Base-by-base conservation (phyloP, 2,888 invertebrate species). In the Drosophila putrida region DNA sequence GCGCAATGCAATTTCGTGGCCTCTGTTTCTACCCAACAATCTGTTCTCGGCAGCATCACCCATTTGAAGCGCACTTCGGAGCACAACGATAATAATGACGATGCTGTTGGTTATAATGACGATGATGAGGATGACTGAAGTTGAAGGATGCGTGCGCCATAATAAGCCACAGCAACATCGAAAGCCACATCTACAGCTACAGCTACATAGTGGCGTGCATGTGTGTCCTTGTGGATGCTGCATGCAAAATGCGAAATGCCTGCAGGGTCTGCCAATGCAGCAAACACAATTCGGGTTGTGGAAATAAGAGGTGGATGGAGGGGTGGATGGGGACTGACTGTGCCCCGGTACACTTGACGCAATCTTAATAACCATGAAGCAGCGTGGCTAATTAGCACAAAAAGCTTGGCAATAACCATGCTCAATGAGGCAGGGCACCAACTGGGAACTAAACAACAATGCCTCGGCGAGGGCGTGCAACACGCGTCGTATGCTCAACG, bases 291-390 rank as follows among this genome's bases (percentile, higher is more conserved):
- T 74, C 62, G 66, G 11, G 39, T 27, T 44, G 59, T 38, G 44
- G 36, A 10, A 13, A 51, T 50, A 35, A 15, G 25, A 36, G 50
- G 57, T 2, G 20, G 20, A 41, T 11, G 20, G 5, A 11, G 20
- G 5, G 20, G 35, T 3, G 51, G 38, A 43, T 64, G 62, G 31
- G 64, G 27, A 47, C 36, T 60, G 78, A 57, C 66, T 71, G 60
- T 41, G 74, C 78, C 67, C 72, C 70, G 81, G 87, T 71, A 81
- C 90, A 90, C 90, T 90, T 90, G 89, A 90, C 89, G 90, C 89
- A 90, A 89, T 90, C 90, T 90, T 90, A 90, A 90, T 90, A 90
- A 90, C 90, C 90, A 90, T 90, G 90, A 90, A 90, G 90, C 88
- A 90, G 88, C 84, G 90, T 88, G 82, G 90, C 90, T 90, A 90